Evolutionary conservation across 2,113 vertebrate genomes (phyloP).

Genomic region (Mesocricetus auratus): DNA sequence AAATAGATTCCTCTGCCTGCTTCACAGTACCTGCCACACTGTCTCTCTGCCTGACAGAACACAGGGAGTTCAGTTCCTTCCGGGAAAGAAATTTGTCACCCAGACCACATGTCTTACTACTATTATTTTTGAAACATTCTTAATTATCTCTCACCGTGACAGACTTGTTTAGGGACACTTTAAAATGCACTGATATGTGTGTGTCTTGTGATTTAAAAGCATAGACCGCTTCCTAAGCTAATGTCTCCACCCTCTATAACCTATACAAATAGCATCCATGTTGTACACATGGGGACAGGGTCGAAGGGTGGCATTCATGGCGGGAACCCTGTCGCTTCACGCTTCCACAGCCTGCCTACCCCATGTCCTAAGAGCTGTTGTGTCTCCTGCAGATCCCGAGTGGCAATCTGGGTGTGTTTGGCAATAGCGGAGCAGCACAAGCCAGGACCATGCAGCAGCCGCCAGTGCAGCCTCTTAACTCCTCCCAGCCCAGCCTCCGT

Average conservation of each 20-base stretch:
- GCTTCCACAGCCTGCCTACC: not conserved
- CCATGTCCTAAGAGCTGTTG: not conserved
- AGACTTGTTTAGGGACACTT: not conserved
- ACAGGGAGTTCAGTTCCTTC: not conserved
- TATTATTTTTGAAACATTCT: not conserved
- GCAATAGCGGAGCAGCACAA: slow-evolving; percentile 97
- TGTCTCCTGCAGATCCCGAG: slow-evolving; percentile 92
- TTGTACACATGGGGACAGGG: not conserved
- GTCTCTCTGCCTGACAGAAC: not conserved
- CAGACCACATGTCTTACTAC: too few species aligned
- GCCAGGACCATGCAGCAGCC: slow-evolving; percentile 95
- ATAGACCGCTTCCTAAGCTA: not conserved
- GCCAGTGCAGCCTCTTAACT: slow-evolving; percentile 97
- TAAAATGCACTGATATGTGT: not conserved
- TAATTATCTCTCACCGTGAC: not conserved
- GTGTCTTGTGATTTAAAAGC: not conserved
- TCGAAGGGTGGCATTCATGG: fast-evolving
- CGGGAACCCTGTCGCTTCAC: fast-evolving
- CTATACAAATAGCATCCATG: fast-evolving
- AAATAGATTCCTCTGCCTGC: not conserved
- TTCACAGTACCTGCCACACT: not conserved
- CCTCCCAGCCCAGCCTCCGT: slow-evolving; percentile 99
- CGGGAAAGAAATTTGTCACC: not conserved
- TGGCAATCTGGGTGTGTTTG: slow-evolving; percentile 96
- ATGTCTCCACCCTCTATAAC: fast-evolving